Conservation (phyloP, 2,797 vertebrate species). For the Naso thynnoides region DNA sequence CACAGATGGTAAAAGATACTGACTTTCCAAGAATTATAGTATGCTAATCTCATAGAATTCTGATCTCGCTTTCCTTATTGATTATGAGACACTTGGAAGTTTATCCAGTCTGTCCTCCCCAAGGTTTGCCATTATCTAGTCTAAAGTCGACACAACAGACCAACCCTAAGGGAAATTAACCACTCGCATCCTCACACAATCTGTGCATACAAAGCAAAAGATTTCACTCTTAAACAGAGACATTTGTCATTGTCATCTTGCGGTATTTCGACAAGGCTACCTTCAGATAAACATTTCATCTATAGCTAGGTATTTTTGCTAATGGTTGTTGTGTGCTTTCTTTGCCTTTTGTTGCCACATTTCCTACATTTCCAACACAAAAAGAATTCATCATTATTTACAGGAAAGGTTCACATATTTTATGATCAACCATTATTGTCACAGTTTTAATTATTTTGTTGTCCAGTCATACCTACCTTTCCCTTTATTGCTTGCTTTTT, state of each 20-base stretch:
- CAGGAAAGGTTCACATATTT: conserved; percentile 4
- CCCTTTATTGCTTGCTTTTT: conserved; percentile 53
- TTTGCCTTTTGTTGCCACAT: conserved; percentile 10
- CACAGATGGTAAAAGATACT: conserved; percentile 15
- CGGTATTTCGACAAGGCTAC: conserved; percentile 38
- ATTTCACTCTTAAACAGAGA: conserved; percentile 48
- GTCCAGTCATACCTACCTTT: conserved; percentile 66
- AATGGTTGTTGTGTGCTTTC: conserved; percentile 11
- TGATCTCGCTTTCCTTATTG: conserved; percentile 46
- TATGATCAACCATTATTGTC: conserved; percentile 18
- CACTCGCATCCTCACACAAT: conserved; percentile 28
- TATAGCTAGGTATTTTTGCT: conserved; percentile 12
- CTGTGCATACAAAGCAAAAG: conserved; percentile 30
- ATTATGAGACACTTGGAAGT: conserved; percentile 31
- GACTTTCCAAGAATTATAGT: conserved; percentile 8
- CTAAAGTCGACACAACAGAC: conserved; percentile 43
- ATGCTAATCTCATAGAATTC: conserved; percentile 13
- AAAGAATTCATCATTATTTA: not conserved
- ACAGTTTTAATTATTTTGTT: conserved; percentile 7
- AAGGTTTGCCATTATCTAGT: conserved; percentile 40
- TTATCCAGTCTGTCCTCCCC: conserved; percentile 45
- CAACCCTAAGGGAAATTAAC: conserved; percentile 51
- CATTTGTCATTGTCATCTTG: conserved; percentile 44
- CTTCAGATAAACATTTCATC: conserved; percentile 30
- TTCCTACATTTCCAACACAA: conserved; percentile 16